Percentiles rank a stretch among this genome's conserved stretches.
Conservation (phyloP, 1,140 invertebrate species). For the Ditylenchus dipsaci region DNA sequence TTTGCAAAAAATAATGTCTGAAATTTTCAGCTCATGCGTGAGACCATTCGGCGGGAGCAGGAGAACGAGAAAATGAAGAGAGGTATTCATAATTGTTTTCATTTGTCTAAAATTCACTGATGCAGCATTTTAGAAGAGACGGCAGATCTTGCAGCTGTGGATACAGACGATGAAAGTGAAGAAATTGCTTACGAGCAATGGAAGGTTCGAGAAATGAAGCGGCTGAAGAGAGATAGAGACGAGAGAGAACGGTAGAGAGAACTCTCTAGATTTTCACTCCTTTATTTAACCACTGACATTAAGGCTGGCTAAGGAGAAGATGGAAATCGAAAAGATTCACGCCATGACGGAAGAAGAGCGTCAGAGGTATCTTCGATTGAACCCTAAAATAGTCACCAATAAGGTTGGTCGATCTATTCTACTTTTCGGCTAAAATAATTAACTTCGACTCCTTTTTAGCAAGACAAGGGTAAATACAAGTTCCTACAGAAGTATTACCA, state of each 20-base stretch:
- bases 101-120: background rate
- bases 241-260: slow-evolving; percentile 84
- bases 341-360: slow-evolving; percentile 95
- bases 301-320: slow-evolving; percentile 69
- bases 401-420: slow-evolving; percentile 65
- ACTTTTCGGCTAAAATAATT: background rate
- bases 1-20: background rate
- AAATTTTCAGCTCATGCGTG: slow-evolving; percentile 72
- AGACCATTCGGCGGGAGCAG: slow-evolving; percentile 67
- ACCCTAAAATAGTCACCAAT: slow-evolving; percentile 88
- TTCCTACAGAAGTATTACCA: slow-evolving; percentile 99
- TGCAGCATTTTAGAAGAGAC: slow-evolving; percentile 40
- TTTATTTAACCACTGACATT: background rate
- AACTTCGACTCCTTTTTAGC: slow-evolving; percentile 25
- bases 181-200: slow-evolving; percentile 87
- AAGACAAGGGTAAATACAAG: slow-evolving; percentile 91
- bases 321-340: slow-evolving; percentile 82
- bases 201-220: slow-evolving; percentile 90
- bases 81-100: background rate
- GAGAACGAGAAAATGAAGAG: slow-evolving; percentile 64
- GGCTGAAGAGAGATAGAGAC: slow-evolving; percentile 90
- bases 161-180: slow-evolving; percentile 96
- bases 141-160: slow-evolving; percentile 73
- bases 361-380: slow-evolving; percentile 77
- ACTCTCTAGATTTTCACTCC: slow-evolving; percentile 62